phyloP scores from a whole-genome alignment of 2,797 vertebrate species.

The Acrossocheilus fasciatus region DNA sequence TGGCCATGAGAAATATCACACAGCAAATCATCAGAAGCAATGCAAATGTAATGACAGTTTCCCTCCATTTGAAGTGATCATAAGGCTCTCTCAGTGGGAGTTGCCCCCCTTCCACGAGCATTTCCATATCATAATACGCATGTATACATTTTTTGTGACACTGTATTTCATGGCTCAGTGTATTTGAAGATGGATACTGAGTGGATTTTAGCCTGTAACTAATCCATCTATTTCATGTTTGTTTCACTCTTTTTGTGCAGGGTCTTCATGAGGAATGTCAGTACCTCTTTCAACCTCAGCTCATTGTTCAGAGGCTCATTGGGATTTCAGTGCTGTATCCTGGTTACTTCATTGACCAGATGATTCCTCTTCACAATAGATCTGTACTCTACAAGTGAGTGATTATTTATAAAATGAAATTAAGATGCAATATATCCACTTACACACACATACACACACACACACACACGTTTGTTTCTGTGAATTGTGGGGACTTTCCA shows the following conservation, averaged over 20 bases:
- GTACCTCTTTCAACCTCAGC: constrained; percentile 98
- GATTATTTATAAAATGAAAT: background rate
- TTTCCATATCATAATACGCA: constrained; percentile 42
- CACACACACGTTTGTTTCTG: background rate
- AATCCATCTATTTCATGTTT: constrained; percentile 2
- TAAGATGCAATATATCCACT: background rate
- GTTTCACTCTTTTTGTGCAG: constrained; percentile 72
- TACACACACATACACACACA: background rate
- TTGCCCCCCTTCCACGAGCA: background rate
- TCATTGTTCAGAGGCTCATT: constrained; percentile 93
- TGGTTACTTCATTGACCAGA: constrained; percentile 89
- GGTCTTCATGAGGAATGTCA: constrained; percentile 98
- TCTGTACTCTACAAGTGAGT: constrained; percentile 97
- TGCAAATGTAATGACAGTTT: constrained; percentile 30
- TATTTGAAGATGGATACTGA: background rate
- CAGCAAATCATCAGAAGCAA: constrained; percentile 36
- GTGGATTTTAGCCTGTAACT: constrained; percentile 10
- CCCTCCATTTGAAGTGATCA: constrained; percentile 47
- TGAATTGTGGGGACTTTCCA: too few relatives aligned
- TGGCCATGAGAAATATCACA: constrained; percentile 49
- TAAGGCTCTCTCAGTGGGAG: constrained; percentile 16
- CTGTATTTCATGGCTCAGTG: constrained; percentile 24
- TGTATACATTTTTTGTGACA: constrained; percentile 5
- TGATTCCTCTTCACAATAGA: constrained; percentile 89
- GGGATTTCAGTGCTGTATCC: constrained; percentile 94